phyloP scores from a whole-genome alignment of 2,113 vertebrate species.

The Perca schrenkii region DNA sequence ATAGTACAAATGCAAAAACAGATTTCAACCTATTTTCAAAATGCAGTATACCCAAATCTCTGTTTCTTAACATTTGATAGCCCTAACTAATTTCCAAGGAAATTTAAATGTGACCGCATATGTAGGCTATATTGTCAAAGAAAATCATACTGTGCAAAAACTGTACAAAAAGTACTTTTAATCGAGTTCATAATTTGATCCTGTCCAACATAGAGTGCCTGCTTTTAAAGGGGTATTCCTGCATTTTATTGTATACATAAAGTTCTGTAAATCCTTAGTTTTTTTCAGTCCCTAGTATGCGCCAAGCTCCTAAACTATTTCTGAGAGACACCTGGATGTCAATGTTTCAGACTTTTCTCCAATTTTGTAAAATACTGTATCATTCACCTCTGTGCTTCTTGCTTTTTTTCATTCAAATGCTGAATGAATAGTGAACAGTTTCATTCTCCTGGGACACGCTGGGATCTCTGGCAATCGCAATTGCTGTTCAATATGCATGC shows the following conservation, averaged over 20 bases:
- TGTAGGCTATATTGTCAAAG: too few species aligned
- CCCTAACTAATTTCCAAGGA: background rate
- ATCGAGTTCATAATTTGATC: background rate
- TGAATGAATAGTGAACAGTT: background rate
- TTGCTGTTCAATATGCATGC: slow-evolving; percentile 32
- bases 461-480: background rate
- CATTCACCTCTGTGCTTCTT: too few species aligned
- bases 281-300: background rate
- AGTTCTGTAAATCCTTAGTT: background rate
- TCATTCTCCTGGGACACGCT: background rate
- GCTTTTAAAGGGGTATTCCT: background rate
- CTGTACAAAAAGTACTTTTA: too few species aligned
- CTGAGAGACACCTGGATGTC: background rate
- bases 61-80: background rate
- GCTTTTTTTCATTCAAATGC: background rate
- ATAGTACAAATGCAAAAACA: background rate
- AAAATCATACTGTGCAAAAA: too few species aligned
- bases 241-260: background rate
- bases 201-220: background rate
- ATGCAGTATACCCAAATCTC: too few species aligned
- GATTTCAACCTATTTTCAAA: background rate
- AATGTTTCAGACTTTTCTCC: background rate
- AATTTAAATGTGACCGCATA: background rate
- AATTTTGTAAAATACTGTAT: background rate
- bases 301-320: background rate